phyloP scores from a whole-genome alignment of 1,140 invertebrate species.

The Rhysida immarginata region DNA sequence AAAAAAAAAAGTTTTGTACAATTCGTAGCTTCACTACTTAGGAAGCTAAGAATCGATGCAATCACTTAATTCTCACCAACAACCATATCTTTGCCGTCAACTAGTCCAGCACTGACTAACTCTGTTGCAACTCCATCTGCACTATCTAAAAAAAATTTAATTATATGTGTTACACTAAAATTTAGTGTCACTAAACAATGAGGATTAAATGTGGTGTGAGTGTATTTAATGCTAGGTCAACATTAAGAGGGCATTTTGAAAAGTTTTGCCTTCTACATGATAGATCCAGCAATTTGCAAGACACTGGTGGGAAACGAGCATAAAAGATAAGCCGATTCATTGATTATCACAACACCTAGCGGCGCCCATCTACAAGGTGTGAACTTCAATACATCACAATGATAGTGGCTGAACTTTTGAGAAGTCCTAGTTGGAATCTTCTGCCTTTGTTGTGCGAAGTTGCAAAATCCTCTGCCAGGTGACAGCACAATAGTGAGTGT shows the following conservation, averaged over 20 bases:
- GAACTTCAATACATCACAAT: no score
- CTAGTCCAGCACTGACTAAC: conserved; percentile 81
- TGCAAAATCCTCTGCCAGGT: no score
- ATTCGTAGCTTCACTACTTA: no score
- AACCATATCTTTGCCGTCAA: conserved; percentile 76
- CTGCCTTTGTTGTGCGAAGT: no score
- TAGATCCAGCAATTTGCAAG: background rate
- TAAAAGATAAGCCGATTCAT: background rate
- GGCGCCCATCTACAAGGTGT: no score
- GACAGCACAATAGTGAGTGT: no score
- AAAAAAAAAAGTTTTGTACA: background rate
- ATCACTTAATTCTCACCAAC: conserved; percentile 32
- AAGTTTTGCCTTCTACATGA: no score
- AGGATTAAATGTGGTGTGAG: background rate
- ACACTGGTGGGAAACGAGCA: background rate
- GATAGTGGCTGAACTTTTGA: no score
- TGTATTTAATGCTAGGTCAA: background rate
- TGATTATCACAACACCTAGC: no score
- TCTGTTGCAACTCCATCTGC: conserved; percentile 87
- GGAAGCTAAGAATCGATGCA: no score
- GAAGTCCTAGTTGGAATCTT: no score
- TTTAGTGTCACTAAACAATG: background rate
- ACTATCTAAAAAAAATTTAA: conserved; percentile 43
- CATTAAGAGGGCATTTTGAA: background rate
- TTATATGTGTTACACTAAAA: conserved; percentile 5